These are phyloP conservation scores for Panopea generosa DNA, from an alignment of 2,888 invertebrate species.

Conservation along the genomic window DNA sequence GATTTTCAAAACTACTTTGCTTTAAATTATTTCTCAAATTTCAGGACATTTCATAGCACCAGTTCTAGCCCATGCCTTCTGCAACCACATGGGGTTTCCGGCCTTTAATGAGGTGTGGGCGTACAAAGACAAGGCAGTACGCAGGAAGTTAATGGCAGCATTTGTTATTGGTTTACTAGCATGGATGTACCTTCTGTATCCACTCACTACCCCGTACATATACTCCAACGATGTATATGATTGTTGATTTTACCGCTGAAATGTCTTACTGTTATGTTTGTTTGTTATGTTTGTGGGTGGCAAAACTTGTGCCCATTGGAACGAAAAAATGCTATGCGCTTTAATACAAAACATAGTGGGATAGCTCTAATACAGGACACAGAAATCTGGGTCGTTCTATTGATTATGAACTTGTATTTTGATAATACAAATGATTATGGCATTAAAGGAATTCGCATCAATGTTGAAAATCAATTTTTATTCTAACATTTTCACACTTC, in stretches of 20 bases:
- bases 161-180: constrained; percentile 91
- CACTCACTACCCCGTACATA: constrained; percentile 90
- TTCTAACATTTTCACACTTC: too few relatives aligned
- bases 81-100: constrained; percentile 98
- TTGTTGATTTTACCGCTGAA: constrained; percentile 47
- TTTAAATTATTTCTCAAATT: too few relatives aligned
- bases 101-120: constrained; percentile 91
- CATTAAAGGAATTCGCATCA: too few relatives aligned
- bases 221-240: constrained; percentile 86
- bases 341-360: constrained; percentile 5
- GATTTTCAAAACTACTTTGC: background rate
- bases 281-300: background rate
- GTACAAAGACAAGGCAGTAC: constrained; percentile 87
- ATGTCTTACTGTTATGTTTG: too few relatives aligned
- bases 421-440: too few relatives aligned
- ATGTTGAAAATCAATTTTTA: too few relatives aligned
- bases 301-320: background rate
- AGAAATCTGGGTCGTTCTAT: too few relatives aligned
- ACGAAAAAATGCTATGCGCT: background rate
- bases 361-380: too few relatives aligned
- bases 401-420: too few relatives aligned
- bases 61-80: constrained; percentile 95
- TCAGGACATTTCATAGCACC: constrained; percentile 92
- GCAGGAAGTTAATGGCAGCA: constrained; percentile 88
- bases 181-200: constrained; percentile 92